These are phyloP conservation scores for Zeugodacus cucurbitae DNA, from an alignment of 1,140 invertebrate species.

Conservation along the genomic window DNA sequence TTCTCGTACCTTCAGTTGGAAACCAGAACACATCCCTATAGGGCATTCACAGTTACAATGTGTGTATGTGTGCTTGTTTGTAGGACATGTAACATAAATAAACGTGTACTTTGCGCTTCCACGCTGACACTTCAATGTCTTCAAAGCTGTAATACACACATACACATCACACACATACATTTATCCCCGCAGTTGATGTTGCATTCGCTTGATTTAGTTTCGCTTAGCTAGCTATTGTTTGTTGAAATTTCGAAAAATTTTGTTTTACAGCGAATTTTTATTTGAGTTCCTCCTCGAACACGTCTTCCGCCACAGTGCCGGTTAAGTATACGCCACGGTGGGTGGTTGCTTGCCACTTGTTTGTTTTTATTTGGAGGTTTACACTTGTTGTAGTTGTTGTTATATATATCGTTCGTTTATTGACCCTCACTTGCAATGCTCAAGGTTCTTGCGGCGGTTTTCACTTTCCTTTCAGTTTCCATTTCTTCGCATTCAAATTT, in stretches of 20 bases:
- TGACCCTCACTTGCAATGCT: background rate
- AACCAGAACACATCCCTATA: no score
- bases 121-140: background rate
- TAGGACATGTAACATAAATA: background rate
- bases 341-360: background rate
- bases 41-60: background rate
- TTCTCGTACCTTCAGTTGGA: no score
- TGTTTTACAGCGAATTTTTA: background rate
- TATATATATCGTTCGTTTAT: background rate
- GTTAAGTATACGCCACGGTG: slow-evolving; percentile 9
- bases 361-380: background rate
- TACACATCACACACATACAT: background rate
- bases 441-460: background rate
- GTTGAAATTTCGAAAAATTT: background rate
- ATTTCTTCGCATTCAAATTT: slow-evolving; percentile 11
- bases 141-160: background rate
- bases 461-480: slow-evolving; percentile 1
- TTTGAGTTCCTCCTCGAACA: background rate
- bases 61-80: background rate
- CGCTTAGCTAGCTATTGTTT: background rate
- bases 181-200: background rate
- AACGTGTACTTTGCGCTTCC: background rate
- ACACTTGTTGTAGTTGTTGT: background rate
- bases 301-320: background rate
- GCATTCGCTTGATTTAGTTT: background rate